Evolutionary conservation across 2,113 vertebrate species (phyloP), one percentile per base, ranked within the genome.

Genomic region (Mola mola): DNA sequence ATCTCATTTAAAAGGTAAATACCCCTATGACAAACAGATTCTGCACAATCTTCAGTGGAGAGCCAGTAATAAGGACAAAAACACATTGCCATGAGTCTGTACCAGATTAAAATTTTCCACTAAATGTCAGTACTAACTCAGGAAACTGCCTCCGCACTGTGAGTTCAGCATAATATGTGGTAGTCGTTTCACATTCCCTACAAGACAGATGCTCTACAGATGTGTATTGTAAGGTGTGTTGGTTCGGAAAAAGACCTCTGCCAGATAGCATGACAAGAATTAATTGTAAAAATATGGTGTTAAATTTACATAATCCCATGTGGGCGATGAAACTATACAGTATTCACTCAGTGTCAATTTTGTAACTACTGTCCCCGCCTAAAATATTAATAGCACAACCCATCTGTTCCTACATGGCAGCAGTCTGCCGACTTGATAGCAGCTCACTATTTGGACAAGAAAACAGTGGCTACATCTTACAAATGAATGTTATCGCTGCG

Each of bases 351-450:
- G 72, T 79, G 77, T 84, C 81, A 82, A 68, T 80, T 82, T 77
- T 73, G 16, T 42, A 25, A 49, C 60, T 41, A 61, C 63, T 62
- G 46, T 76, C 82, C 63, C n/a, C 7, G 24, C 20, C 72, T 84
- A 69, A 81, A 84, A 81, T 85, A 84, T 85, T 84, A 87, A 83
- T 85, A 79, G 70, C 59, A 79, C 74, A 62, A 79, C 85, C 83
- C 81, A 85, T 88, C 82, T 84, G 84, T 79, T 83, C 75, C 56
- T 75, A 70, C 60, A 75, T 75, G 67, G 60, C 68, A 66, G 66
- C 59, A 61, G 62, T 74, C 67, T 43, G 21, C 71, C 68, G 62
- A 85, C 79, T 84, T 87, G 81, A 87, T 87, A 87, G 68, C 74
- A 65, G 72, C 84, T 71, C 66, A 65, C 78, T 63, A 88, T 79